Base-by-base conservation (phyloP, 2,113 vertebrate genomes). In the Poecilia latipinna region DNA sequence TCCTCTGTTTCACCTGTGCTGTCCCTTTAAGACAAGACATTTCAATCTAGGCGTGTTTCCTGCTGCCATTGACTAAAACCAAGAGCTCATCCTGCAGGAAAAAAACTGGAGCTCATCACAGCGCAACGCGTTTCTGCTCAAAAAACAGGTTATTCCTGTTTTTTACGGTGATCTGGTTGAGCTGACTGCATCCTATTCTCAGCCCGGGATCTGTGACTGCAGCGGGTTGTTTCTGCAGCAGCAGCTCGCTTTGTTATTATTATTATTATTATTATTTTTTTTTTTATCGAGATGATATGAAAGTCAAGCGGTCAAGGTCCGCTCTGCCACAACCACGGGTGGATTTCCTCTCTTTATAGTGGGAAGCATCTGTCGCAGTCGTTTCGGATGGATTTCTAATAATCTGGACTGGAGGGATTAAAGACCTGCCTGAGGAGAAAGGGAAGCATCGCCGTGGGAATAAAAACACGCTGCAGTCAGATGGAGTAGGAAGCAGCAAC, bases 41-140 rank as follows among this genome's bases (percentile, higher is more conserved):
- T 92, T 91, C 80, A 90, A 89, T 93, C 92, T 90, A 93, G 94
- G 94, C 94, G 95, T 95, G 93, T 95, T 95, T 95, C 93, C 91
- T 94, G 92, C 93, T 93, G 80, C 92, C 93, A 92, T 93, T 92
- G 92, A 93, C 86, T 87, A 72, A 89, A 93, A 85, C 82, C 79
- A 65, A 85, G 82, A 79, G 61, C 85, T 84, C 80, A 85, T 91
- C 91, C 86, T 91, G 90, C 92, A 74, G 89, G 74, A 26, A 12
- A 74, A 74, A 61, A 64, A 35, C 7, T 10, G 22, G 29, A 66
- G 28, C 83, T 39, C 72, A 83, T 61, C 70, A 42, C 80, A 70
- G 75, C 65, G 67, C 61, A 22, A 61, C 70, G 64, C 67, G 37
- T 17, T 35, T 5, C 66, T 37, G 15, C 61, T 76, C 3, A 61